phyloP scores from a whole-genome alignment of 2,797 vertebrate species.

The Zenarchopterus dispar region DNA sequence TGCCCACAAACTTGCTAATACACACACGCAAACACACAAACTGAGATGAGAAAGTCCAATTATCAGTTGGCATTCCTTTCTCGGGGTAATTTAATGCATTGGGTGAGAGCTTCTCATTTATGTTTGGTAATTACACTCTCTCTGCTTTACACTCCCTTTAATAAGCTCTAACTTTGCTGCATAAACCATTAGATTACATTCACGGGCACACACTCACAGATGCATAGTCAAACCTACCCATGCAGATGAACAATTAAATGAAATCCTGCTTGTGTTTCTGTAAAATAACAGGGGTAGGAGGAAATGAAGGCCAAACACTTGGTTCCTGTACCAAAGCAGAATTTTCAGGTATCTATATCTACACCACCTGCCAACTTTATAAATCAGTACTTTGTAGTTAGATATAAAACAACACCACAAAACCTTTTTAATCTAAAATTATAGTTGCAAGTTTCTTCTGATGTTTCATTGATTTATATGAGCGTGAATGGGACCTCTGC shows the following conservation, averaged over 20 bases:
- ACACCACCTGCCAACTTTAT: too few relatives aligned
- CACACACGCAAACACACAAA: slow-evolving; percentile 26
- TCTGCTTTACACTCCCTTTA: slow-evolving; percentile 81
- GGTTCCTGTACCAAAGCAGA: too few relatives aligned
- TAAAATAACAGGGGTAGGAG: background rate
- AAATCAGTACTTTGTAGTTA: too few relatives aligned
- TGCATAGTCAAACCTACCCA: slow-evolving; percentile 33
- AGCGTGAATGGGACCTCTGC: too few relatives aligned
- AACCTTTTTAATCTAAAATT: too few relatives aligned
- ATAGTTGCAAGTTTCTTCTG: too few relatives aligned
- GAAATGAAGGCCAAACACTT: too few relatives aligned
- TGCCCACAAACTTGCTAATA: background rate
- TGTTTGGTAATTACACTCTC: slow-evolving; percentile 83
- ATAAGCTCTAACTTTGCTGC: slow-evolving; percentile 79
- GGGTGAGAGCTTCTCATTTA: slow-evolving; percentile 82
- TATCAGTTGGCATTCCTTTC: slow-evolving; percentile 78
- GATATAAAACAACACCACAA: too few relatives aligned
- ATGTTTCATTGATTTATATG: too few relatives aligned
- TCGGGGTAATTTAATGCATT: slow-evolving; percentile 81
- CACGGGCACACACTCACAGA: slow-evolving; percentile 27
- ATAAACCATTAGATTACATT: slow-evolving; percentile 72
- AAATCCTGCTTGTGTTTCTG: slow-evolving; percentile 39
- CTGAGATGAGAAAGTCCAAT: slow-evolving; percentile 78
- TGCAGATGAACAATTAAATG: slow-evolving; percentile 63
- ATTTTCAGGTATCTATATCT: too few relatives aligned